Conservation (phyloP, 1,140 invertebrate species). For the Lamellibrachia luymesi region DNA sequence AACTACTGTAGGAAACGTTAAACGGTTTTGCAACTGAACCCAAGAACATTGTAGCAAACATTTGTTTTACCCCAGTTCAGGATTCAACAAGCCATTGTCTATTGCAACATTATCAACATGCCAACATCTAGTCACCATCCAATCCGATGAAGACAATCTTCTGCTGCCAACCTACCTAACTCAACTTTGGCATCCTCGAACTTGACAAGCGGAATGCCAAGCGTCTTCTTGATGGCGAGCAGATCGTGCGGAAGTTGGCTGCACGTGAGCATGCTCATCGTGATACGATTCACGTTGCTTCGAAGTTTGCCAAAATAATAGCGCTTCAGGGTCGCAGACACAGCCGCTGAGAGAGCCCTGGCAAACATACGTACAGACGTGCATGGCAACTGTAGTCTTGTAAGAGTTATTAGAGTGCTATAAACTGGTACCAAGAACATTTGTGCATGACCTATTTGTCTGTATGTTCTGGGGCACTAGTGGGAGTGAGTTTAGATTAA, state of each 20-base stretch:
- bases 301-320: conserved; percentile 89
- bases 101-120: background rate
- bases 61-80: too few species aligned
- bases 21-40: too few species aligned
- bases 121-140: background rate
- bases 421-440: too few species aligned
- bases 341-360: conserved; percentile 71
- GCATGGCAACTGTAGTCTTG: background rate
- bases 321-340: conserved; percentile 70
- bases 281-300: conserved; percentile 75
- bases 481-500: too few species aligned
- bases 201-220: conserved; percentile 85
- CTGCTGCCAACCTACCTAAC: conserved; percentile 58
- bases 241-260: conserved; percentile 76
- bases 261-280: conserved; percentile 81
- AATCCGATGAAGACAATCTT: background rate
- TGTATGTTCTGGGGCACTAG: too few species aligned
- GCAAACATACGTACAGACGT: background rate
- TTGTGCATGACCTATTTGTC: too few species aligned
- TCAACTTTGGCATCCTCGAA: conserved; percentile 96
- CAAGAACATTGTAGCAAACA: too few species aligned
- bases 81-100: background rate
- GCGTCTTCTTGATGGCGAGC: conserved; percentile 76
- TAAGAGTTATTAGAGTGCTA: too few species aligned
- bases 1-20: background rate